These are phyloP conservation scores for Eugnorisma glareosa DNA, from an alignment of 2,888 invertebrate genomes.

Conservation along the genomic window DNA sequence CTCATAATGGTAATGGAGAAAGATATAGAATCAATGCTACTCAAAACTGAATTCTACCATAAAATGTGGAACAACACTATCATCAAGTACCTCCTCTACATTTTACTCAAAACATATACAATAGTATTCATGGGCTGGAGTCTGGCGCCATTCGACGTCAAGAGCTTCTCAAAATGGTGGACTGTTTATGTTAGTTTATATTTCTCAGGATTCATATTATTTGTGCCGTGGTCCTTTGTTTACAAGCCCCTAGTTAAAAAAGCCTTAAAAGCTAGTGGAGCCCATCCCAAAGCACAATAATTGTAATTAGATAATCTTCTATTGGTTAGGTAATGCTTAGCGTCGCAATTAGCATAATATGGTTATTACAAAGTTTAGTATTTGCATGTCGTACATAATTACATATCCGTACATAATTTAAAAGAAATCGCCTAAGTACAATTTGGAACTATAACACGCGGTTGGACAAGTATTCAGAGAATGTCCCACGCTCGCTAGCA, in stretches of 20 bases:
- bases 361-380: slow-evolving; percentile 31
- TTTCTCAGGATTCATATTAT: slow-evolving; percentile 93
- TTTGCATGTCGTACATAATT: slow-evolving; percentile 54
- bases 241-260: slow-evolving; percentile 85
- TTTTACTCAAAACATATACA: slow-evolving; percentile 93
- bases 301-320: slow-evolving; percentile 23
- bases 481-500: background rate
- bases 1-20: slow-evolving; percentile 96
- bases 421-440: slow-evolving; percentile 50
- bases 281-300: slow-evolving; percentile 50
- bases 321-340: slow-evolving; percentile 40
- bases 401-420: slow-evolving; percentile 47
- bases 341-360: slow-evolving; percentile 45
- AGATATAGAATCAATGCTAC: slow-evolving; percentile 91
- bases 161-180: slow-evolving; percentile 93
- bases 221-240: slow-evolving; percentile 92
- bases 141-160: slow-evolving; percentile 93
- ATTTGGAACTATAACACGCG: slow-evolving; percentile 24
- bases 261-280: slow-evolving; percentile 46
- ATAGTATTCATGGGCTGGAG: slow-evolving; percentile 96
- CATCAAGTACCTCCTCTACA: slow-evolving; percentile 87
- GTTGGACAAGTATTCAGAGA: slow-evolving; percentile 2
- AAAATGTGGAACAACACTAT: slow-evolving; percentile 81
- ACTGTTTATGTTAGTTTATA: slow-evolving; percentile 91
- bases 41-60: slow-evolving; percentile 87